These are phyloP conservation scores for Limnephilus lunatus DNA, from an alignment of 2,888 invertebrate species.

Conservation along the genomic window DNA sequence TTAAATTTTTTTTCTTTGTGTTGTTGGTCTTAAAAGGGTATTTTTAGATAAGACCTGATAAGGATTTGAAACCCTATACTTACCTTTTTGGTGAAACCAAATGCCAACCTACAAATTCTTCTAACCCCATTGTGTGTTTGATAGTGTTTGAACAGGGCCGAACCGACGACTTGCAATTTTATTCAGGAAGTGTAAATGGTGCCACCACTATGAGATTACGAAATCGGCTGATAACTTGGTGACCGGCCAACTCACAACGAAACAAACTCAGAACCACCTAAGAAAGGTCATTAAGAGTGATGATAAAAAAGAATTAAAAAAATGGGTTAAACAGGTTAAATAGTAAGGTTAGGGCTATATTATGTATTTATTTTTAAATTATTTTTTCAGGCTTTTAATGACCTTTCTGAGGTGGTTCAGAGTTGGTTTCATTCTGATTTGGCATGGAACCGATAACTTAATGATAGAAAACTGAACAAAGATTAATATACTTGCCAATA, in stretches of 20 bases:
- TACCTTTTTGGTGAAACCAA: background rate
- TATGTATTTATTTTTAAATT: no score
- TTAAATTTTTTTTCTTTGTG: background rate
- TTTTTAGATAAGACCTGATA: background rate
- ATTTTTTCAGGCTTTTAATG: no score
- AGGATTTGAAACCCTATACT: background rate
- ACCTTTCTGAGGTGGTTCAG: no score
- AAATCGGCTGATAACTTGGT: background rate
- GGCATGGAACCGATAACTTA: no score
- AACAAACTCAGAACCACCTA: no score
- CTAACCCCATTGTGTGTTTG: background rate
- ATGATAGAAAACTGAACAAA: background rate
- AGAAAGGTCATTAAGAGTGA: no score
- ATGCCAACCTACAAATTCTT: background rate
- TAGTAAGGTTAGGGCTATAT: no score
- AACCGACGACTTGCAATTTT: background rate
- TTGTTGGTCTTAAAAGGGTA: background rate
- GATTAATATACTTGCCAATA: no score
- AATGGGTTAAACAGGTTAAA: no score
- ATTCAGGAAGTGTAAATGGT: background rate
- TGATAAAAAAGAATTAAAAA: no score
- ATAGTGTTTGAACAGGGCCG: background rate
- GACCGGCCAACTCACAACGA: no score
- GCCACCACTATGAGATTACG: background rate
- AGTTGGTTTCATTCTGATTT: no score